Evolutionary conservation across 2,113 vertebrate species (phyloP), one percentile per base, ranked within the genome.

Genomic region (Podarcis cretensis): DNA sequence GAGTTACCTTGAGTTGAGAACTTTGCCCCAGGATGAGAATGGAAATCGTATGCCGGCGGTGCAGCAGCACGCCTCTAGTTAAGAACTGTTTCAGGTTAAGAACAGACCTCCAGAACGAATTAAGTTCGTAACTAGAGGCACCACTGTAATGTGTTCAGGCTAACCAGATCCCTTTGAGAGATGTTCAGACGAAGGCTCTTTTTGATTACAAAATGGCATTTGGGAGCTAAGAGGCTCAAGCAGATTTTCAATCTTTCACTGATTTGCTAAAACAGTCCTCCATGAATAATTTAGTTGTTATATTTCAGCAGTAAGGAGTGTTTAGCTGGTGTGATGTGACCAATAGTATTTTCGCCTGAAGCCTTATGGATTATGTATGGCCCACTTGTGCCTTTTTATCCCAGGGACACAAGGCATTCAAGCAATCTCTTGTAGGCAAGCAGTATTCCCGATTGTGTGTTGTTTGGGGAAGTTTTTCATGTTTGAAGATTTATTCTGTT

Each of bases 321-420:
- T 80, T 89, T 83, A 69, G 5, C 59, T 79, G 74, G 14, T 71
- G 25, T 18, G 48, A 59, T 73, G 66, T 71, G 32, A 65, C 13
- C 2, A 37, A 30, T 13, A 73, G 57, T 82, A n/a, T 5, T 81
- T 48, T 83, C 88, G 78, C 30, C 81, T 76, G 74, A 23, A 90
- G 86, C 83, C 30, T 90, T 40, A 89, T 92, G 79, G 21, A 79
- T 18, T 8, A 48, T 0, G 18, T n/a, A 1, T 94, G 94, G 95
- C 27, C 89, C 85, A 88, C 0, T 0, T 69, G 65, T 12, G 0
- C 8, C 59, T 68, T 16, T 59, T 30, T 35, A 74, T 90, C 89
- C 57, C 69, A 89, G 81, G 32, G 81, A 91, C 81, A 77, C 0
- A 0, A 87, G 86, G 0, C 71, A 14, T 83, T 81, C 59, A 0